phyloP scores from a whole-genome alignment of 2,113 vertebrate genomes.

The Hystrix cristata region DNA sequence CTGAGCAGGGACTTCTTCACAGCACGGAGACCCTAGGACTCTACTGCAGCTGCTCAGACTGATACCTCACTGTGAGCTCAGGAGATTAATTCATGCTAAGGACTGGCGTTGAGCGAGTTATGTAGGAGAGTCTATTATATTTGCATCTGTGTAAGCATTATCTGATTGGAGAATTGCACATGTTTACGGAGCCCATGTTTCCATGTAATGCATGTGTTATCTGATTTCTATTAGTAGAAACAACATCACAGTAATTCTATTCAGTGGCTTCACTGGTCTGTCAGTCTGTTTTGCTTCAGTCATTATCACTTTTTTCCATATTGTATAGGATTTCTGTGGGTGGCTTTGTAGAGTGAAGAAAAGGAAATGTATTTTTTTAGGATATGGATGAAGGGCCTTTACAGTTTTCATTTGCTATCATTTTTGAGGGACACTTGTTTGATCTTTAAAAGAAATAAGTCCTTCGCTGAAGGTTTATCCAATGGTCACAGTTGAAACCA shows the following conservation, averaged over 20 bases:
- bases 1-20: background rate
- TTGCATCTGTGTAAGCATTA: background rate
- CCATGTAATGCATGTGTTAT: background rate
- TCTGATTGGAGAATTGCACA: background rate
- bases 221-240: constrained; percentile 45
- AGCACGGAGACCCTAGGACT: background rate
- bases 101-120: background rate
- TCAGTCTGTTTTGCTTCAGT: constrained; percentile 49
- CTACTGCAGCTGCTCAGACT: background rate
- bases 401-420: background rate
- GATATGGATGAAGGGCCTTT: background rate
- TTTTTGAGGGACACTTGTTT: background rate
- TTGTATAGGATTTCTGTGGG: constrained; percentile 53
- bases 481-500: background rate
- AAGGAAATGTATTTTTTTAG: constrained; percentile 21
- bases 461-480: constrained; percentile 1
- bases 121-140: background rate
- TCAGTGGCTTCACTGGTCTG: background rate
- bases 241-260: constrained; percentile 22
- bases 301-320: background rate
- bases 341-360: constrained; percentile 48
- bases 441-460: constrained; percentile 36
- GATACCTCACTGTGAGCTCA: background rate
- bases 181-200: background rate
- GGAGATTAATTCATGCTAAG: background rate